These are phyloP conservation scores for Druceiella hillmani DNA, from an alignment of 2,888 invertebrate genomes.

Conservation along the genomic window DNA sequence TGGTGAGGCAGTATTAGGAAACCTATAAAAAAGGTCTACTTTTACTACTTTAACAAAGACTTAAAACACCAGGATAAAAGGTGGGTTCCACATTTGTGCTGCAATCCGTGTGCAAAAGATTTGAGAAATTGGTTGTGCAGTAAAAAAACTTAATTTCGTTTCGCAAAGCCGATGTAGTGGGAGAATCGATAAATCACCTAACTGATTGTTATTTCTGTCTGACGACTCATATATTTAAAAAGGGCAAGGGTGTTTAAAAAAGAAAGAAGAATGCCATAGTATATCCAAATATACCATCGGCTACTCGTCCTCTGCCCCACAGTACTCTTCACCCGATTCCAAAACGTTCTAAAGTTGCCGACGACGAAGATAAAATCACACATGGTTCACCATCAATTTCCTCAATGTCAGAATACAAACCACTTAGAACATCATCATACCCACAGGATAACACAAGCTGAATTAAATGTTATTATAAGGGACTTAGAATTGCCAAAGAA, in stretches of 20 bases:
- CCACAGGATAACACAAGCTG: too few relatives aligned
- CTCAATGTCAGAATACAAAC: conserved; percentile 1
- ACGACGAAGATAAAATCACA: conserved; percentile 4
- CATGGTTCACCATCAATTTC: conserved; percentile 1
- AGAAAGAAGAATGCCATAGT: conserved; percentile 5
- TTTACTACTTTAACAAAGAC: conserved; percentile 4
- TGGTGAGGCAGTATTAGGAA: too few relatives aligned
- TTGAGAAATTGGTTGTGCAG: too few relatives aligned
- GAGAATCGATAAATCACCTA: too few relatives aligned
- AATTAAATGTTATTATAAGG: too few relatives aligned
- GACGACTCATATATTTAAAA: too few relatives aligned
- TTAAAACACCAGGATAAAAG: conserved; percentile 4
- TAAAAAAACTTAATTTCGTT: too few relatives aligned
- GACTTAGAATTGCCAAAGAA: too few relatives aligned
- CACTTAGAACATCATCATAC: neutral
- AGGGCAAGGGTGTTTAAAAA: conserved; percentile 6
- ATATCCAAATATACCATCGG: conserved; percentile 6
- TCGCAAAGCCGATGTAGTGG: too few relatives aligned
- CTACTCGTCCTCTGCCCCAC: conserved; percentile 6
- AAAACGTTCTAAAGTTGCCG: conserved; percentile 4
- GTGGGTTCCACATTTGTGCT: conserved; percentile 4
- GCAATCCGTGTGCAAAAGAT: conserved; percentile 3
- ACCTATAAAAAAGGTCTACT: too few relatives aligned
- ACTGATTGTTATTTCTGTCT: too few relatives aligned
- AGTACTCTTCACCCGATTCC: conserved; percentile 1